phyloP scores from a whole-genome alignment of 1,140 invertebrate genomes.

The Polypedilum vanderplanki region DNA sequence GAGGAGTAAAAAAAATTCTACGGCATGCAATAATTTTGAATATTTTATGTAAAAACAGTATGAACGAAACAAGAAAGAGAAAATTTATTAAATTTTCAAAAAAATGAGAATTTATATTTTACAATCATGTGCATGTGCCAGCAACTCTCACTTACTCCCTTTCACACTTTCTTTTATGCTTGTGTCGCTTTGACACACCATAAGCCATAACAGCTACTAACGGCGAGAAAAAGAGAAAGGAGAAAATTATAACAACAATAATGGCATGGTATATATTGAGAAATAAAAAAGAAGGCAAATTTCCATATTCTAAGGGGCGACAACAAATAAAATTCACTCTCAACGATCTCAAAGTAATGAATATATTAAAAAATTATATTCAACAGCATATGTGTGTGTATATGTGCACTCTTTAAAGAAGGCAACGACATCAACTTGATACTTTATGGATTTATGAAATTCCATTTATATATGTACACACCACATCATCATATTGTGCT shows the following conservation, averaged over 20 bases:
- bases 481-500: background rate
- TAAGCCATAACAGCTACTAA: constrained; percentile 17
- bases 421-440: background rate
- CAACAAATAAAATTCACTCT: constrained; percentile 19
- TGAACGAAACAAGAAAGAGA: background rate
- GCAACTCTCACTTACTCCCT: background rate
- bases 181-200: constrained; percentile 5
- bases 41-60: background rate
- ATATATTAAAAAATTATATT: constrained; percentile 25
- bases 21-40: background rate
- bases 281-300: background rate
- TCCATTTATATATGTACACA: background rate
- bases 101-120: background rate
- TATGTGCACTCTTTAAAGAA: background rate
- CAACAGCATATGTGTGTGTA: constrained; percentile 9
- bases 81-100: background rate
- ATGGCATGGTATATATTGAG: background rate
- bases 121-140: constrained; percentile 3
- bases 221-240: background rate
- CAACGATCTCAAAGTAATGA: constrained; percentile 25
- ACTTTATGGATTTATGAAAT: constrained; percentile 27
- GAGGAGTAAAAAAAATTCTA: too few relatives aligned
- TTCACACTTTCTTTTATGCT: background rate
- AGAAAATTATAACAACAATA: background rate
- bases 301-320: constrained; percentile 13